Evolutionary conservation across 2,888 invertebrate species (phyloP), one percentile per base, ranked within the genome.

Genomic region (Macropis europaea): DNA sequence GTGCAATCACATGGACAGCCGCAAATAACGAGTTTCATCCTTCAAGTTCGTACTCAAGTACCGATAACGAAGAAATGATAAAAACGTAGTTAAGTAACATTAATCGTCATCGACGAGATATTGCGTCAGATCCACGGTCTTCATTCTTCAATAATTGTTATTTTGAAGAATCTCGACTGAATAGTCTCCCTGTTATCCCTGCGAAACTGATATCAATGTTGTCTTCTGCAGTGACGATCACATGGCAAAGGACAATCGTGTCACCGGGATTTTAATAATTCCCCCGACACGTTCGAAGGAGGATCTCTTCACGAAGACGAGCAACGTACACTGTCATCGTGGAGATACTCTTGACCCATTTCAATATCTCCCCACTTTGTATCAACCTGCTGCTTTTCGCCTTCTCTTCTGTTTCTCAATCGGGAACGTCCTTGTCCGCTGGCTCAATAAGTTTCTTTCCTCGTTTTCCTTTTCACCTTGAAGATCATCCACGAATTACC

Each of bases 261-360:
- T 0, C 17, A 34, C 1, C 22, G 24, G 3, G 32, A n/a, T 34
- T 7, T 53, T 13, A n/a, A 47, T 17, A 47, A 53, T 59, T 32
- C 40, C 32, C 7, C 22, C n/a, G 48, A 45, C 13, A 11, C 24
- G 19, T 38, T 26, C 43, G 38, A 45, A 19, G 57, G 30, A 69
- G 59, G 36, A 47, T 60, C 68, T 63, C 47, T 42, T 73, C 59
- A 54, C 40, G 59, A 59, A 45, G 61, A 34, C 59, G 76, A 77
- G 50, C 26, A 57, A 47, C 64, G 64, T 40, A 54, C 63, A 72
- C 73, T 73, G 69, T 73, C 76, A 76, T 81, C 60, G 74, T 22
- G 28, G 42, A 73, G 67, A 67, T 54, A 70, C 62, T 71, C 81
- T 81, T 78, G 81, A 81, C 80, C 79, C 64, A 79, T 81, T 80